A percentile compares a stretch with the other conserved stretches of the same genome.
Evolutionary conservation across 2,113 vertebrate genomes (phyloP).

Genomic region (Festucalex cinctus): DNA sequence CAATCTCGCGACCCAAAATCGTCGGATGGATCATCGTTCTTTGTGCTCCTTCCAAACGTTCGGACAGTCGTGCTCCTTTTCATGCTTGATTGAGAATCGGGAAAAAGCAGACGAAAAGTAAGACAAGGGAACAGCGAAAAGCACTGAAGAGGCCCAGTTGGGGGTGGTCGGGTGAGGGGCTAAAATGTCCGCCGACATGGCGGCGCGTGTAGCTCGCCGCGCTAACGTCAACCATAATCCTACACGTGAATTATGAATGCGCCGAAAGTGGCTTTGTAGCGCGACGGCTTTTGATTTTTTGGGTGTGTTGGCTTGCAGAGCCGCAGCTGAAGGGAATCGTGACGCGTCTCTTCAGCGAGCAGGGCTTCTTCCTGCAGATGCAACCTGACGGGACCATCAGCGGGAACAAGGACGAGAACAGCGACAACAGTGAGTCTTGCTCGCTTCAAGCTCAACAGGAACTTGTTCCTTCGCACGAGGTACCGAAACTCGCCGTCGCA

Average conservation of each 20-base stretch:
- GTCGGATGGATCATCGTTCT: slow-evolving; percentile 16
- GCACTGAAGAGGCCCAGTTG: background rate
- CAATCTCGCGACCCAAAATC: slow-evolving; percentile 4
- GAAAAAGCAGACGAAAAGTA: background rate
- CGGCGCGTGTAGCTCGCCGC: background rate
- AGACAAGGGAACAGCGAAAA: background rate
- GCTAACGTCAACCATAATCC: background rate
- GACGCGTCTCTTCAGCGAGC: slow-evolving; percentile 97
- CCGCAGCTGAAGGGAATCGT: slow-evolving; percentile 98
- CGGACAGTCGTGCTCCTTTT: background rate
- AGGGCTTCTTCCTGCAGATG: slow-evolving; percentile 98
- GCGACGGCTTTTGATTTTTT: too few species aligned
- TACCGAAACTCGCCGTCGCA: too few species aligned
- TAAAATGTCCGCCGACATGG: background rate
- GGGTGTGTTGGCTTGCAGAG: slow-evolving; percentile 73
- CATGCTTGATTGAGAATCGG: background rate
- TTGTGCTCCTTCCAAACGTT: background rate
- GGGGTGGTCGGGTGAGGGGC: background rate
- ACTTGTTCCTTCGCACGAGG: too few species aligned
- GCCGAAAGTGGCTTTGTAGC: background rate
- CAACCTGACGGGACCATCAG: slow-evolving; percentile 88
- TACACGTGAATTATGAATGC: background rate
- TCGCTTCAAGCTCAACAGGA: too few species aligned
- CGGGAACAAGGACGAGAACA: slow-evolving; percentile 97
- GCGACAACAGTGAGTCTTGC: slow-evolving; percentile 86